These are phyloP conservation scores for Listrodromus nycthemerus DNA, from an alignment of 2,888 invertebrate genomes.

Conservation along the genomic window DNA sequence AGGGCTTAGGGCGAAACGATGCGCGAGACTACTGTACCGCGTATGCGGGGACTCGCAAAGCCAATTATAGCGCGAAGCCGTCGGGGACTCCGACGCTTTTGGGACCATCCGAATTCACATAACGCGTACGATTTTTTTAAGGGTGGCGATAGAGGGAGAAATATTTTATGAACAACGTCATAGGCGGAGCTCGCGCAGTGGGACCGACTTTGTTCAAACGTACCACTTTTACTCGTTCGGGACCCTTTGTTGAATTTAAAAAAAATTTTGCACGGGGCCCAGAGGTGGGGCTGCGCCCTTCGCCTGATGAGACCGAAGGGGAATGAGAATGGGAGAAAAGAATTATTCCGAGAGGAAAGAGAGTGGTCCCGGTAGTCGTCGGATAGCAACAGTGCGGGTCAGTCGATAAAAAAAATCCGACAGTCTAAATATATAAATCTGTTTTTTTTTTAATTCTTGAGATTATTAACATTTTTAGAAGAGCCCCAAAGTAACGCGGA, in stretches of 20 bases:
- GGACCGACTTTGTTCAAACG: constrained; percentile 79
- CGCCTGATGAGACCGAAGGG: constrained; percentile 49
- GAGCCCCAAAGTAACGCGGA: too few species aligned
- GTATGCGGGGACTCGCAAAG: constrained; percentile 72
- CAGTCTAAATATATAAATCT: neutral
- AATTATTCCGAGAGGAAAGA: constrained; percentile 57
- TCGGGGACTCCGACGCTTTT: constrained; percentile 56
- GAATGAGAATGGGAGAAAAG: constrained; percentile 72
- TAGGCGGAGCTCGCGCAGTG: constrained; percentile 73
- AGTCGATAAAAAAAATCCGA: constrained; percentile 70
- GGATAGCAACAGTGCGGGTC: constrained; percentile 71
- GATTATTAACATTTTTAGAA: neutral
- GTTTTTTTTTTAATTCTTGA: neutral
- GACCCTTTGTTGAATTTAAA: constrained; percentile 76
- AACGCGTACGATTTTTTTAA: constrained; percentile 30
- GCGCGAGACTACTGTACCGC: constrained; percentile 56
- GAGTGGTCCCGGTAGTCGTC: constrained; percentile 75
- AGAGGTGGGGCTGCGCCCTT: constrained; percentile 72
- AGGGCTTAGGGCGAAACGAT: constrained; percentile 77
- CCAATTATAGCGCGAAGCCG: constrained; percentile 82
- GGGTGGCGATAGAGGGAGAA: constrained; percentile 67
- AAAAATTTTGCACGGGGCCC: constrained; percentile 66
- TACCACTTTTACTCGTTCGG: constrained; percentile 81
- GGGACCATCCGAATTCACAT: constrained; percentile 42
- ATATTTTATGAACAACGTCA: constrained; percentile 73